Base-by-base conservation (phyloP, 2,113 vertebrate species). In the Apaloderma vittatum region DNA sequence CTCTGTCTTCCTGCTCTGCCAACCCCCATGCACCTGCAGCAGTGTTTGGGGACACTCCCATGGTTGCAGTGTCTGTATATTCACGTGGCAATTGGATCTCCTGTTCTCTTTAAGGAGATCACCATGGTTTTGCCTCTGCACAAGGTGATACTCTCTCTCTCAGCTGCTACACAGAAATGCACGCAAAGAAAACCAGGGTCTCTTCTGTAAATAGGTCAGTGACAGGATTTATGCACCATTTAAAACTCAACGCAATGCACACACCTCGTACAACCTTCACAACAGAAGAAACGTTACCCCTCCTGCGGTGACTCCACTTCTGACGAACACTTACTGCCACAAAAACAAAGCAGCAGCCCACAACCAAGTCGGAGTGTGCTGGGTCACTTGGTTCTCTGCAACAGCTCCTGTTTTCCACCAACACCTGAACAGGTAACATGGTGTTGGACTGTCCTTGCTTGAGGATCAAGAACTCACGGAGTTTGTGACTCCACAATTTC, bases 271-370 rank as follows among this genome's bases (percentile, higher is more conserved):
- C 72, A 74, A 37, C 45, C 51, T 75, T 70, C 66, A 34, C 61
- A 48, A 5, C 16, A 26, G 67, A 14, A 67, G 63, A 70, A 71
- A 59, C 2, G 20, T 61, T 34, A 61, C 52, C 29, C 43, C 65
- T 51, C 0, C 0, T 9, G 16, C 8, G 8, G 37, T 6, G 46
- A 16, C 51, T 52, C 40, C 2, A 1, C 11, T 79, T 62, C 36
- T 0, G 0, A 46, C 68, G 77, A 62, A 34, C 24, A 19, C 46
- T 27, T 11, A 7, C 23, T 2, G 3, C 59, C 27, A 48, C 40
- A 8, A 24, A 74, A 90, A 29, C 36, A 34, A 45, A 15, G 26
- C 72, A 71, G 79, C 55, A 72, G 36, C 49, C 70, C 68, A 22
- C 17, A 30, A 40, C 49, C 62, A 68, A 36, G 8, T 34, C 11